These are phyloP conservation scores for Anguilla megastoma DNA, from an alignment of 2,797 vertebrate species.

Conservation along the genomic window DNA sequence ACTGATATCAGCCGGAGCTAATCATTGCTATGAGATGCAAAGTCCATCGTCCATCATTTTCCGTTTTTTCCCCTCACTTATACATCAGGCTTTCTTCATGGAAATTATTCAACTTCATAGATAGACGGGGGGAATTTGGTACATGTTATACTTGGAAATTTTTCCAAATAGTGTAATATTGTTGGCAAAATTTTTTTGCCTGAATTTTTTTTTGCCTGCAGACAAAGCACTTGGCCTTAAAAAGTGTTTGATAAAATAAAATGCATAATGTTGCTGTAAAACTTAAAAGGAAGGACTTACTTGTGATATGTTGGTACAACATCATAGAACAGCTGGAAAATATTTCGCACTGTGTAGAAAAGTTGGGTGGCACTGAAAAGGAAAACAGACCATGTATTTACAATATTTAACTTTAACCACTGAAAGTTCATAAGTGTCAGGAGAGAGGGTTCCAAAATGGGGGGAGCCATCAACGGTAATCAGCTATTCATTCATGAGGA, in stretches of 20 bases:
- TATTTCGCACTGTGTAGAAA: slow-evolving; percentile 90
- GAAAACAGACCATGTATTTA: neutral
- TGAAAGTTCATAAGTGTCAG: neutral
- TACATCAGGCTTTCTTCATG: neutral
- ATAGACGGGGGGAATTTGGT: too few relatives aligned
- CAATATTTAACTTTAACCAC: neutral
- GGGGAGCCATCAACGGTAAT: neutral
- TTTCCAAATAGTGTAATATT: too few relatives aligned
- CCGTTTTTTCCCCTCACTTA: neutral
- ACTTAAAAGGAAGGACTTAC: slow-evolving; percentile 66
- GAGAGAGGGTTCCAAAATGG: neutral
- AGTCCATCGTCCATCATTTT: neutral
- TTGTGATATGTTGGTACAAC: slow-evolving; percentile 97
- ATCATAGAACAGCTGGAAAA: slow-evolving; percentile 95
- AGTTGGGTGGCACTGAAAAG: slow-evolving; percentile 84
- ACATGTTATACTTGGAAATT: too few relatives aligned
- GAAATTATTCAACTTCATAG: neutral
- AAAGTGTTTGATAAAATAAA: neutral
- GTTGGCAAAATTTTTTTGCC: too few relatives aligned
- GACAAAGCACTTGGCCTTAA: neutral
- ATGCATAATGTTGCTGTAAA: neutral
- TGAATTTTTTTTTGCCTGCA: neutral
- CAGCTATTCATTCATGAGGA: neutral
- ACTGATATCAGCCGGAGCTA: neutral
- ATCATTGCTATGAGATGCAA: neutral